A percentile compares a stretch with the other conserved stretches of the same genome.
Evolutionary conservation across 2,797 vertebrate genomes (phyloP).

Genomic region (Epinephelus coioides): DNA sequence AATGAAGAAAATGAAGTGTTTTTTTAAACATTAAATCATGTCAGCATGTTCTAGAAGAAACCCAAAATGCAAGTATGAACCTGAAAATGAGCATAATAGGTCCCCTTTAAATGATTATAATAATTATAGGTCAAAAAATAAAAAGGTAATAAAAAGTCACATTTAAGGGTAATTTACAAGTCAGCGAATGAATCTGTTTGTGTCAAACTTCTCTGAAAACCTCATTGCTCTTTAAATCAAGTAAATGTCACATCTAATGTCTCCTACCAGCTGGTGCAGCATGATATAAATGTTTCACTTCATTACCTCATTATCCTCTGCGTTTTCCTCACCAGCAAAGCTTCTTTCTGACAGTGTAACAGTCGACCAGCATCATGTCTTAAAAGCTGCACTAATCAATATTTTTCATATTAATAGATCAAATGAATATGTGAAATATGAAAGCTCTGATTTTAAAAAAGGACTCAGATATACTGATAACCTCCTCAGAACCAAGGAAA

Average conservation of each 20-base stretch:
- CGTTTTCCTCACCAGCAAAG: background rate
- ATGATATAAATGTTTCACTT: slow-evolving; percentile 36
- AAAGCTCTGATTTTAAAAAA: background rate
- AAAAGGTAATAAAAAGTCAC: background rate
- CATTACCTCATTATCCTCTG: slow-evolving; percentile 30
- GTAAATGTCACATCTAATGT: slow-evolving; percentile 14
- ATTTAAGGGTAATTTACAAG: background rate
- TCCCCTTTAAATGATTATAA: background rate
- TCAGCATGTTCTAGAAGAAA: too few relatives aligned
- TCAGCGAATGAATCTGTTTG: background rate
- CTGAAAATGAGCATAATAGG: too few relatives aligned
- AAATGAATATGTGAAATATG: background rate
- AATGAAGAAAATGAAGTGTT: too few relatives aligned
- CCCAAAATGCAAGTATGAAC: too few relatives aligned
- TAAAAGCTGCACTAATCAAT: background rate
- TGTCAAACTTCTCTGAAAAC: background rate
- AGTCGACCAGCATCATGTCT: background rate
- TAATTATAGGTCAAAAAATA: background rate
- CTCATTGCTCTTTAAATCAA: slow-evolving; percentile 15
- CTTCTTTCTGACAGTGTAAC: background rate
- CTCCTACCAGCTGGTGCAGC: slow-evolving; percentile 24
- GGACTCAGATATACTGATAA: background rate
- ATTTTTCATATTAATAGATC: background rate
- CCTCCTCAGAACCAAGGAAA: background rate
- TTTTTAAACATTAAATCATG: too few relatives aligned